Evolutionary conservation across 2,888 invertebrate species (phyloP), one percentile per base, ranked within the genome.

Genomic region (Caenorhabditis sulstoni): DNA sequence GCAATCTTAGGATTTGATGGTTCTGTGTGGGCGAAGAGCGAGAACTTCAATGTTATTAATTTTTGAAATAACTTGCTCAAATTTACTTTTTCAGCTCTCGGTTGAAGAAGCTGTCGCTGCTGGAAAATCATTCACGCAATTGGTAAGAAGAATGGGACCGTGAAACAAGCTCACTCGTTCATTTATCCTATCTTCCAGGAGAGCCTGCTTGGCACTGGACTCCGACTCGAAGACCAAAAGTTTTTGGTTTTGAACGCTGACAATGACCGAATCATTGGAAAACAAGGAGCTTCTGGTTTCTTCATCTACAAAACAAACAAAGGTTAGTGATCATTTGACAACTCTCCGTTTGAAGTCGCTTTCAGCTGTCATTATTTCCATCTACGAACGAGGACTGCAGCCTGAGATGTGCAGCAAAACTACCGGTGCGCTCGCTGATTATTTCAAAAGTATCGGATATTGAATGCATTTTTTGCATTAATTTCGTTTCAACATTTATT

Each of bases 1-100:
- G 90, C 90, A 14, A 90, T 90, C 65, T 77, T 82, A 44, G 90
- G 90, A 8, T 79, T 85, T 41, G 90, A 90, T 64, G 90, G 90
- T 22, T 83, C 88, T 23, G 65, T 90, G 41, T 90, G 90, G 90
- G 90, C 86, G n/a, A 88, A 88, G 67, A 87, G 87, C 59, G 87
- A 86, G 53, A 88, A 88, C 65, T 90, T 90, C 68, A 83, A 85
- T 49, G 89, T 90, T 29, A 52, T 14, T 14, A 11, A 23, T 50
- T 12, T 23, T 29, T 52, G 5, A 20, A 9, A 20, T 20, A 22
- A n/a, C n/a, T n/a, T 49, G 2, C 20, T 47, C 16, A 29, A 14
- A 22, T 41, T 45, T 18, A 18, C 5, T 59, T 16, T 75, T 68
- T 67, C 53, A 88, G 88, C 77, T 87, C 45, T 61, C 81, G 1